Evolutionary conservation across 1,140 invertebrate species (phyloP).

Genomic region (Eumaeus atala): DNA sequence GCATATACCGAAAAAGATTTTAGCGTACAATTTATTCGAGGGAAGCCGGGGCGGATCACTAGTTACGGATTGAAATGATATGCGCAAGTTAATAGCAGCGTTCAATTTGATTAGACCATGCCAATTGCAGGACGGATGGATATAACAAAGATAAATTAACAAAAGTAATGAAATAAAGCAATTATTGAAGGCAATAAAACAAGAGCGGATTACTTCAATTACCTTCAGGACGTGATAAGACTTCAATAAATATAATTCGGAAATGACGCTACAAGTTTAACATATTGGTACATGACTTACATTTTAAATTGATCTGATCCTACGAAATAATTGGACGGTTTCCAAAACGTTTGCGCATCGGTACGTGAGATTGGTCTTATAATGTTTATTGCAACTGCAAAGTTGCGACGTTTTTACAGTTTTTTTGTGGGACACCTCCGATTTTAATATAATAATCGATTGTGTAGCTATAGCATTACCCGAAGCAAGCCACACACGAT

Average conservation of each 20-base stretch:
- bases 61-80: neutral
- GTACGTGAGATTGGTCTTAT: neutral
- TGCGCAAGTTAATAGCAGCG: neutral
- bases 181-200: too few species aligned
- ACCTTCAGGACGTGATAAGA: neutral
- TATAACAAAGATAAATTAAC: slow-evolving; percentile 1
- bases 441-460: too few species aligned
- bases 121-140: neutral
- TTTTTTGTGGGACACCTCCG: too few species aligned
- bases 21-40: too few species aligned
- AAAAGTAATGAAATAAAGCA: slow-evolving; percentile 1
- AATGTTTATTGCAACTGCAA: neutral
- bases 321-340: slow-evolving; percentile 4
- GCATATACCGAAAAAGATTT: too few species aligned
- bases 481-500: too few species aligned
- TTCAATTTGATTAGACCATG: neutral
- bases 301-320: neutral
- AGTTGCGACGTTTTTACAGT: neutral
- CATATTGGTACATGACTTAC: too few species aligned
- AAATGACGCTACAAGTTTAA: too few species aligned
- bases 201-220: neutral
- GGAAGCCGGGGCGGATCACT: too few species aligned
- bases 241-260: too few species aligned
- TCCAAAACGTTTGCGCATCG: neutral
- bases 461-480: too few species aligned